Conservation (phyloP, 2,888 invertebrate genomes). For the Drosophila hawaiiensis region DNA sequence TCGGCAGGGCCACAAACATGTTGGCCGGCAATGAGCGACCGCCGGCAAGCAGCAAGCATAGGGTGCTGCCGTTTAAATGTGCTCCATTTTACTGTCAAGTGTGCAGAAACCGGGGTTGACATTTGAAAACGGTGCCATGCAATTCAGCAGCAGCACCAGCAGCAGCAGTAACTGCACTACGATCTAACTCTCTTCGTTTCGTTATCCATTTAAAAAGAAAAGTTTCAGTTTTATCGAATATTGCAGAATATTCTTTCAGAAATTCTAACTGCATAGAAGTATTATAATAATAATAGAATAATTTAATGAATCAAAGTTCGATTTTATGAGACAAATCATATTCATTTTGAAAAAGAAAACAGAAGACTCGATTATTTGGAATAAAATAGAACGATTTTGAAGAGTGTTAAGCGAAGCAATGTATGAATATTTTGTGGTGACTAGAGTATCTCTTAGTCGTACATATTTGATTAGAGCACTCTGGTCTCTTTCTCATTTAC, state of each 20-base stretch:
- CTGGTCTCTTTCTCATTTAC: not conserved
- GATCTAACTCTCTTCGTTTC: not conserved
- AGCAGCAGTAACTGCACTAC: not conserved
- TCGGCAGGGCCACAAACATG: conserved; percentile 16
- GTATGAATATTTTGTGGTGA: not conserved
- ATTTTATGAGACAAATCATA: not conserved
- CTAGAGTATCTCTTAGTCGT: not conserved
- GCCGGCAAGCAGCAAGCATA: conserved; percentile 16
- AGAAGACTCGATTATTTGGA: not conserved
- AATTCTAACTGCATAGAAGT: not conserved
- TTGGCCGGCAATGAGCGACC: conserved; percentile 22
- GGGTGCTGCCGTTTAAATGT: conserved; percentile 73
- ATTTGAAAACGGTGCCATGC: conserved; percentile 65
- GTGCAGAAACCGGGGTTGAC: conserved; percentile 73
- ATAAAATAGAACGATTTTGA: not conserved
- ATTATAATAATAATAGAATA: not conserved
- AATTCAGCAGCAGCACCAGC: conserved; percentile 1
- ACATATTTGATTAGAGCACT: not conserved
- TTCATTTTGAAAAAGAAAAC: not conserved
- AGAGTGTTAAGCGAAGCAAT: not conserved
- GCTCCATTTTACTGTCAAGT: conserved; percentile 83
- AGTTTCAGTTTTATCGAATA: not conserved
- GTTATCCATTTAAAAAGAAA: not conserved
- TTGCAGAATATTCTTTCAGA: not conserved
- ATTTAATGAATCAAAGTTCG: not conserved